Evolutionary conservation across 2,888 invertebrate genomes (phyloP).

Genomic region (Ochlodes sylvanus): DNA sequence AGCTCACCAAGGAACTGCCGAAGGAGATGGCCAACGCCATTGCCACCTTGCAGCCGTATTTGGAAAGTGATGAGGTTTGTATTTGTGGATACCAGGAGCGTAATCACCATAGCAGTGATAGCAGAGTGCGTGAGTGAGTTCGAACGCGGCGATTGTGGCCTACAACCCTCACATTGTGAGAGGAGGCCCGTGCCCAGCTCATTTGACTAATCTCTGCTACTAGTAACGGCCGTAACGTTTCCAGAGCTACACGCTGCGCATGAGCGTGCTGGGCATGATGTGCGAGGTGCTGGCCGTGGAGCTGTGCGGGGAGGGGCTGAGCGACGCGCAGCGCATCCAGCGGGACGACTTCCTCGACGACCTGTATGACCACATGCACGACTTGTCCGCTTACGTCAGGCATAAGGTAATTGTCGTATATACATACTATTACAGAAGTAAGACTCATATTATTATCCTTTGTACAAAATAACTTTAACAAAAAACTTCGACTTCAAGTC

Average conservation of each 20-base stretch:
- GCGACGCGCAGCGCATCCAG: slow-evolving; percentile 87
- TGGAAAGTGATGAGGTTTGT: slow-evolving; percentile 86
- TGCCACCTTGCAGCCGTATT: slow-evolving; percentile 84
- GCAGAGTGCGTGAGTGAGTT: no score
- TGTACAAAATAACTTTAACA: no score
- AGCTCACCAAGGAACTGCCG: slow-evolving; percentile 86
- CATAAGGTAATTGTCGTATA: slow-evolving; percentile 85
- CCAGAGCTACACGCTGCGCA: slow-evolving; percentile 89
- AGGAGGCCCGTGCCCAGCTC: no score
- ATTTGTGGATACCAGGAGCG: not conserved
- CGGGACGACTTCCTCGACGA: slow-evolving; percentile 93
- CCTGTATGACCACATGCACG: slow-evolving; percentile 93
- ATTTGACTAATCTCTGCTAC: no score
- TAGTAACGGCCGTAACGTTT: no score
- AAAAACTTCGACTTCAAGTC: no score
- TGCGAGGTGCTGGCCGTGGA: slow-evolving; percentile 90
- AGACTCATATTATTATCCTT: no score
- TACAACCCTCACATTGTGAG: no score
- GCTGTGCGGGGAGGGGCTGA: slow-evolving; percentile 89
- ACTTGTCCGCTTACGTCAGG: slow-evolving; percentile 93
- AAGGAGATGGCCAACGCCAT: slow-evolving; percentile 86
- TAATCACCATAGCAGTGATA: no score
- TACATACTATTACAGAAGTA: no score
- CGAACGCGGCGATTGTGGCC: no score
- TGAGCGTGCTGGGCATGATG: slow-evolving; percentile 93